Evolutionary conservation across 2,888 invertebrate species (phyloP), one percentile per base, ranked within the genome.

Genomic region (Drosophila leonis): DNA sequence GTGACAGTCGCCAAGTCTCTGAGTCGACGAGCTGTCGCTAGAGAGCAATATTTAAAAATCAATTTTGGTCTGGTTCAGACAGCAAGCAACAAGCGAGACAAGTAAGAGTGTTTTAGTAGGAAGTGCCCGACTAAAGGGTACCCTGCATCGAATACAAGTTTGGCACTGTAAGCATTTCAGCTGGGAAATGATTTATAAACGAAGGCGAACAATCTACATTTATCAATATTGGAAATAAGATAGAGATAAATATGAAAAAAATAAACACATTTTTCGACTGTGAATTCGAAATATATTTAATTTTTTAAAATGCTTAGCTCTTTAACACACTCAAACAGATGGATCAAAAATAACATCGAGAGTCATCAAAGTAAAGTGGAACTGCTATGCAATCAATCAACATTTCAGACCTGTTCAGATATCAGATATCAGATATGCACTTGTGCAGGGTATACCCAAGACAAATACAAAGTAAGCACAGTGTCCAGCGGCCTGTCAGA

Each of bases 1-100:
- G 66, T 67, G 63, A 61, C 35, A 18, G 39, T 13, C 52, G 33
- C 12, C 52, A n/a, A 54, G 54, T 48, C 33, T 2, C 24, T 12
- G 15, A 48, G 52, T 31, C 39, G 39, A n/a, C 54, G 33, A 46
- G 52, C 56, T 42, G 46, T 35, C 33, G 27, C 61, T 46, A 33
- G 59, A 56, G 63, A 70, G 59, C 49, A 65, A 68, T 78, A 75
- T 71, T 72, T 51, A 74, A 69, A 77, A 77, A 80, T 77, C 76
- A 67, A 64, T 74, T 71, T 71, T 84, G 44, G 57, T 56, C 67
- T 68, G 82, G 33, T 39, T 46, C 18, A 55, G 65, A 65, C 82
- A 65, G 57, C 49, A 33, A 72, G 67, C 44, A 66, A 31, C 48
- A 13, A 20, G 27, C 8, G 12, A 35, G 18, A 33, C 13, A 51